Percentiles rank a stretch among this genome's conserved stretches.
Conservation (phyloP, 1,140 invertebrate species). For the Lithobius niger region DNA sequence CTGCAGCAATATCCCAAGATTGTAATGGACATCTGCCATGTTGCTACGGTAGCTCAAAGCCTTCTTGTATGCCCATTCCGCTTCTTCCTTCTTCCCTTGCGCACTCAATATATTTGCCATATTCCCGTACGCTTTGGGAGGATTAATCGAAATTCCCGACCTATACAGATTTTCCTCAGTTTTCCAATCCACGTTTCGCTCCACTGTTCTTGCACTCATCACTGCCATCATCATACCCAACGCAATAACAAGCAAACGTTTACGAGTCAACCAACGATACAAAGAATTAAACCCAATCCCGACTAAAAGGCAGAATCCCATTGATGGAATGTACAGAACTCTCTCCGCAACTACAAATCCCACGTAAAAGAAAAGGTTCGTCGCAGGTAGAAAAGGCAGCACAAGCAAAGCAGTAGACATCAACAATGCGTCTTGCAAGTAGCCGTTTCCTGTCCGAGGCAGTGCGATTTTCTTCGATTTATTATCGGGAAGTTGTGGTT, state of each 20-base stretch:
- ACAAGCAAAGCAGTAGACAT: conserved; percentile 61
- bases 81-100: conserved; percentile 66
- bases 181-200: conserved; percentile 77
- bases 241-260: conserved; percentile 29
- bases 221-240: conserved; percentile 44
- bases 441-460: neutral
- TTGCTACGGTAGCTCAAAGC: conserved; percentile 76
- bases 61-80: conserved; percentile 70
- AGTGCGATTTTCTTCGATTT: no score
- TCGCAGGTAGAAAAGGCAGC: conserved; percentile 83
- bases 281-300: conserved; percentile 44
- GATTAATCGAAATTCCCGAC: conserved; percentile 81
- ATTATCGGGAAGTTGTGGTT: no score
- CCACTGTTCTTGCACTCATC: conserved; percentile 59
- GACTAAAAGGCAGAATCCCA: conserved; percentile 81
- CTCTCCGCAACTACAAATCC: conserved; percentile 94
- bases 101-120: conserved; percentile 79
- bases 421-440: conserved; percentile 15
- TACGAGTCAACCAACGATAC: conserved; percentile 24
- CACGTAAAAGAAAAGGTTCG: conserved; percentile 81
- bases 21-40: conserved; percentile 95
- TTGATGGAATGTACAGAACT: conserved; percentile 55
- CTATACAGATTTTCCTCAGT: conserved; percentile 85
- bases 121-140: conserved; percentile 94
- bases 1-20: conserved; percentile 84